These are phyloP conservation scores for Macrotis lagotis DNA, from an alignment of 2,113 vertebrate species.

Conservation along the genomic window DNA sequence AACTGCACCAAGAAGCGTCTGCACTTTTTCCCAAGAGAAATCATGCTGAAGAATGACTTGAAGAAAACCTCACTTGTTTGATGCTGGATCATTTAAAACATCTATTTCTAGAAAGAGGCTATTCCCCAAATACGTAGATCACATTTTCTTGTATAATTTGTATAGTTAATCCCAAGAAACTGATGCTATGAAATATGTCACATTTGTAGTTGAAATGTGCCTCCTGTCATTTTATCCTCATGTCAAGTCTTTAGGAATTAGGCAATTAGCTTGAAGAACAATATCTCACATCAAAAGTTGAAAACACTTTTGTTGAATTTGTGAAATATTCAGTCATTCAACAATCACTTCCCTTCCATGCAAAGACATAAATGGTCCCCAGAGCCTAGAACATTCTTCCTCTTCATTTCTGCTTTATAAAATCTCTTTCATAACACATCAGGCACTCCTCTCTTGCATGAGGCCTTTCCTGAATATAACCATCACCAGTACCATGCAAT, in stretches of 20 bases:
- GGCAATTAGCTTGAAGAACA: background rate
- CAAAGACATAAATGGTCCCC: background rate
- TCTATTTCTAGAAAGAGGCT: background rate
- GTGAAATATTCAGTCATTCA: background rate
- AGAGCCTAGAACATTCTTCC: background rate
- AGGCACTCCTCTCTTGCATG: background rate
- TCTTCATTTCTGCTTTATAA: background rate
- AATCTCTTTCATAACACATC: background rate
- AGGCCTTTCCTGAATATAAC: background rate
- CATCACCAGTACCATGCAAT: background rate
- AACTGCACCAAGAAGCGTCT: background rate
- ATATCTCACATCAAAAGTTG: background rate
- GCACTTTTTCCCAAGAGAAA: background rate
- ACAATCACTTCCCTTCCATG: background rate
- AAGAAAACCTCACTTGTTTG: background rate
- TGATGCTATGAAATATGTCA: background rate
- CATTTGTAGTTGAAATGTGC: background rate
- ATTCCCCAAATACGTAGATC: background rate
- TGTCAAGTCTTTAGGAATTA: background rate
- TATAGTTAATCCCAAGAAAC: background rate
- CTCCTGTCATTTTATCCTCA: background rate
- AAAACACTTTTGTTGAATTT: too few relatives aligned
- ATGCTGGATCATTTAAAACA: background rate
- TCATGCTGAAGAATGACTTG: background rate
- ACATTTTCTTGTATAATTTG: conserved; percentile 1